A percentile compares a stretch with the other conserved stretches of the same genome.
phyloP scores from a whole-genome alignment of 2,797 vertebrate species.

The Vireo griseus region DNA sequence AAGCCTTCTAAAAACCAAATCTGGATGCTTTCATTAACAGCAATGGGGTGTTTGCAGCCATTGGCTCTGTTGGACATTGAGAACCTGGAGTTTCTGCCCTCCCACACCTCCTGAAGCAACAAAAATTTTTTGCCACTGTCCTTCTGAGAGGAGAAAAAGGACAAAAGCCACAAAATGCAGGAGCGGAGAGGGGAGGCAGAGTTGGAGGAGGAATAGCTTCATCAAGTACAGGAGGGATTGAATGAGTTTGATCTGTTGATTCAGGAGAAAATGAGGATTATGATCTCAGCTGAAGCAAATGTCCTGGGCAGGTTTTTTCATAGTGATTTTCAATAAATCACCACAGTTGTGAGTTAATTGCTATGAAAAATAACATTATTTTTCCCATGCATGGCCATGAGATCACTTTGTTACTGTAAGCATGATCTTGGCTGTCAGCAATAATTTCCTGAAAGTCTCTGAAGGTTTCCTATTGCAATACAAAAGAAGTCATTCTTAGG shows the following conservation, averaged over 20 bases:
- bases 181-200: not conserved
- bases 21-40: not conserved
- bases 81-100: not conserved
- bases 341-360: conserved; percentile 41
- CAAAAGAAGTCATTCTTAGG: conserved; percentile 18
- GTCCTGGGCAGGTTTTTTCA: not conserved
- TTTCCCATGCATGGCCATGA: not conserved
- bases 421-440: conserved; percentile 22
- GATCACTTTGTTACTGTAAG: conserved; percentile 37
- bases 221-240: not conserved
- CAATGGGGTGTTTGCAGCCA: not conserved
- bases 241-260: not conserved
- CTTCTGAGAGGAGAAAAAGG: not conserved
- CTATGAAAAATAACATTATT: conserved; percentile 29
- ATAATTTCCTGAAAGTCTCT: conserved; percentile 64
- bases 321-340: conserved; percentile 29
- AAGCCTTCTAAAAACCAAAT: not conserved
- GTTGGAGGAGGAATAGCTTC: not conserved
- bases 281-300: not conserved
- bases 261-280: not conserved
- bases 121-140: not conserved
- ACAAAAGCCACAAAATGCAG: not conserved
- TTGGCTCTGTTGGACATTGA: not conserved
- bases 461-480: conserved; percentile 55
- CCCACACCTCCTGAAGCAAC: not conserved